Evolutionary conservation across 2,797 vertebrate species (phyloP).

Genomic region (Phoeniculus purpureus): DNA sequence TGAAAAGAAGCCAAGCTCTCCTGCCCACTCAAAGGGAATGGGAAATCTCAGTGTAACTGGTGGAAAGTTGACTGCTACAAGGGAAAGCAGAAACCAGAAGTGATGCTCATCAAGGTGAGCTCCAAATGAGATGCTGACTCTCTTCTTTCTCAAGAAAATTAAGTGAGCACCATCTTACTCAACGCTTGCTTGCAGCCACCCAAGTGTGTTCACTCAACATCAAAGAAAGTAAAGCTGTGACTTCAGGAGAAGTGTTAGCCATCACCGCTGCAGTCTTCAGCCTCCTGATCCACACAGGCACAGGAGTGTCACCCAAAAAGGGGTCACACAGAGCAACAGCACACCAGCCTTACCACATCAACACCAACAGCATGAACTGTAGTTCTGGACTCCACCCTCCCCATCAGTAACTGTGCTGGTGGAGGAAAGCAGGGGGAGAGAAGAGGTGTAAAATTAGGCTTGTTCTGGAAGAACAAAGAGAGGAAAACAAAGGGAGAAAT

Average conservation of each 20-base stretch:
- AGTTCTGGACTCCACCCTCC: not conserved
- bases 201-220: not conserved
- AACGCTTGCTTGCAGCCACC: not conserved
- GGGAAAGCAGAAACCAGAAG: not conserved
- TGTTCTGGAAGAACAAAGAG: not conserved
- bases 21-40: constrained; percentile 31
- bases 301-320: not conserved
- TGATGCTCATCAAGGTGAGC: not conserved
- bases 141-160: not conserved
- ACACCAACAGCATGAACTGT: not conserved
- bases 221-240: not conserved
- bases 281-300: not conserved
- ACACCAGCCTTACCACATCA: not conserved
- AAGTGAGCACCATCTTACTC: not conserved
- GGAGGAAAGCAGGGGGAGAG: not conserved
- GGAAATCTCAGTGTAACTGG: constrained; percentile 11
- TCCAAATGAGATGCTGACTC: not conserved
- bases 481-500: not conserved
- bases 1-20: constrained; percentile 61
- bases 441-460: not conserved
- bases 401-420: not conserved
- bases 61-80: constrained; percentile 16
- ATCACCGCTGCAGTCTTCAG: not conserved
- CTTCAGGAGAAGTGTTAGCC: not conserved
- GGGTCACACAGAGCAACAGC: not conserved